Evolutionary conservation across 2,888 invertebrate genomes (phyloP).

Genomic region (Polydrusus cervinus): DNA sequence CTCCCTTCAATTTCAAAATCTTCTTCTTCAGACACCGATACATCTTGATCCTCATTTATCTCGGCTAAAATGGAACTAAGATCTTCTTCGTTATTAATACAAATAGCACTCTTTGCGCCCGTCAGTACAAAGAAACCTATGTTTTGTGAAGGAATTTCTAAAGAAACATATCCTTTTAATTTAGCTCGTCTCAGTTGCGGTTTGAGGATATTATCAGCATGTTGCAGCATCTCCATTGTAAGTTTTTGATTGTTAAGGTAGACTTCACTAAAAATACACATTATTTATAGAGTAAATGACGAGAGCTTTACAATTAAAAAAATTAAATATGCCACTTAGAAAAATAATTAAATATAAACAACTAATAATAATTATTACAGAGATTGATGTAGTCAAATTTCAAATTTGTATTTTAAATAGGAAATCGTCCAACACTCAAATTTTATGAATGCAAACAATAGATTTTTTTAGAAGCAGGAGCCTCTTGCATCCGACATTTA

Average conservation of each 20-base stretch:
- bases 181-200: conserved; percentile 72
- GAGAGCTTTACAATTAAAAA: no score
- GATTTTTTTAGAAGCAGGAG: no score
- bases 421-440: no score
- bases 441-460: no score
- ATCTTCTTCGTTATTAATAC: conserved; percentile 68
- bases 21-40: conserved; percentile 9
- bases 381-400: no score
- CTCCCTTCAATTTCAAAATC: conserved; percentile 38
- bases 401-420: no score
- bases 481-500: no score
- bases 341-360: no score
- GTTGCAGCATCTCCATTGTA: conserved; percentile 73
- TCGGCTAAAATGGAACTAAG: conserved; percentile 65
- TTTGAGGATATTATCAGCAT: conserved; percentile 67
- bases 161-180: conserved; percentile 73
- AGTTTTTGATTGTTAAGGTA: conserved; percentile 79
- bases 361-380: no score
- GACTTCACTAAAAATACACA: conserved; percentile 72
- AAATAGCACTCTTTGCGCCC: conserved; percentile 77
- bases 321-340: no score
- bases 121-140: conserved; percentile 86
- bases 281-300: background rate
- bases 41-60: conserved; percentile 52
- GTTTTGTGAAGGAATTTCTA: conserved; percentile 79